These are phyloP conservation scores for Drosophila leonis DNA, from an alignment of 2,888 invertebrate species.

Conservation along the genomic window DNA sequence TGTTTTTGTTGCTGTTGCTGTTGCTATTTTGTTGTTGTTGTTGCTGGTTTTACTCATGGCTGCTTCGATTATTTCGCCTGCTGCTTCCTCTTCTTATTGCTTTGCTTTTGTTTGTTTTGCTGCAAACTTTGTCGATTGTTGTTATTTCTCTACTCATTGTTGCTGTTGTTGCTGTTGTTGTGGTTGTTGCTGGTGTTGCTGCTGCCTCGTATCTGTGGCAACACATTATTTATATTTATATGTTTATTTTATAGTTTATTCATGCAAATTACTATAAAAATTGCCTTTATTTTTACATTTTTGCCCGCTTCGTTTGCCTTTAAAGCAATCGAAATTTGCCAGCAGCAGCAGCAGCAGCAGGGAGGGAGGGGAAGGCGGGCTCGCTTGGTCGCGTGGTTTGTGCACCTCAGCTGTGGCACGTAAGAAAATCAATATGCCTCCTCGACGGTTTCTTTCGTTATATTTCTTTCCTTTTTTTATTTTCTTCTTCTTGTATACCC, in stretches of 20 bases:
- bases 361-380: background rate
- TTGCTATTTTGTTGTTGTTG: constrained; percentile 48
- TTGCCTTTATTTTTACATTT: constrained; percentile 79
- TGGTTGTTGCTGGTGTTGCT: constrained; percentile 25
- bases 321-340: constrained; percentile 61
- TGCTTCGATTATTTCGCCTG: constrained; percentile 59
- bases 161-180: constrained; percentile 32
- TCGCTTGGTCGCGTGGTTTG: constrained; percentile 20
- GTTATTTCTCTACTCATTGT: constrained; percentile 39
- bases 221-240: constrained; percentile 83
- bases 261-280: constrained; percentile 83
- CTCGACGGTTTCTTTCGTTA: constrained; percentile 48
- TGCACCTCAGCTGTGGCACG: constrained; percentile 47
- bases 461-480: constrained; percentile 8
- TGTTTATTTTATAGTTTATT: constrained; percentile 84
- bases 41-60: constrained; percentile 62
- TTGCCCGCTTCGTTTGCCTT: constrained; percentile 54
- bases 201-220: constrained; percentile 66
- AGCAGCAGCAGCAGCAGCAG: background rate
- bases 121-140: constrained; percentile 56
- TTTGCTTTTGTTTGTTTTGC: constrained; percentile 61
- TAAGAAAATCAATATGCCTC: constrained; percentile 76
- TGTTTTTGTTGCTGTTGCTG: constrained; percentile 50
- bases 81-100: constrained; percentile 51
- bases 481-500: constrained; percentile 10